Evolutionary conservation across 2,113 vertebrate species (phyloP), one percentile per base, ranked within the genome.

Genomic region (Hemibagrus wyckioides): DNA sequence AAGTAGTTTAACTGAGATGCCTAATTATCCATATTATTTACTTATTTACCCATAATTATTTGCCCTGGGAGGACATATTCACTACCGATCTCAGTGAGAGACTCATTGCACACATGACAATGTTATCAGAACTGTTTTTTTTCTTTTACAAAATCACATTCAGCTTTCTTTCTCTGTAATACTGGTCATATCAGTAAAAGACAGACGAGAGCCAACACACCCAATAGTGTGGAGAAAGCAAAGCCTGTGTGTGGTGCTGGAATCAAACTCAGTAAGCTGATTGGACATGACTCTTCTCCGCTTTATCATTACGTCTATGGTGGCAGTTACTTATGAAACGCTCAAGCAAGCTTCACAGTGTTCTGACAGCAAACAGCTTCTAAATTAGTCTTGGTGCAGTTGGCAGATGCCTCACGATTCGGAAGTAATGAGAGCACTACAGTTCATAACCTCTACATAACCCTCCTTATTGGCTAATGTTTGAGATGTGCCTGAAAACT

Each of bases 331-430:
- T 88, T 86, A 52, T 75, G 50, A 80, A 85, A 79, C 28, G 44
- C 86, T 91, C 85, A 76, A 39, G 92, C 89, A 89, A 92, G 86
- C 86, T 77, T 82, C 71, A 75, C 93, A 90, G 63, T 84, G 82
- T 90, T 90, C 90, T 92, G 86, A 91, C 90, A 90, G 87, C 91
- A 91, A 94, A 92, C 91, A 89, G 86, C 79, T 89, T 86, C 84
- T 90, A 87, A 90, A 93, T 94, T 92, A 93, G 89, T 89, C 83
- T 90, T 88, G 90, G 86, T 86, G 88, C 91, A 87, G 92, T 92
- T 85, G 88, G 87, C 86, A 88, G 91, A 92, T 90, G 90, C 88
- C 90, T 88, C 85, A 83, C 89, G 85, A 90, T 90, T 88, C 85
- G 71, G 82, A 90, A 89, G 89, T 75, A 90, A 93, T 82, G 86